phyloP scores from a whole-genome alignment of 2,113 vertebrate species.

The Corythoichthys haematopterus region DNA sequence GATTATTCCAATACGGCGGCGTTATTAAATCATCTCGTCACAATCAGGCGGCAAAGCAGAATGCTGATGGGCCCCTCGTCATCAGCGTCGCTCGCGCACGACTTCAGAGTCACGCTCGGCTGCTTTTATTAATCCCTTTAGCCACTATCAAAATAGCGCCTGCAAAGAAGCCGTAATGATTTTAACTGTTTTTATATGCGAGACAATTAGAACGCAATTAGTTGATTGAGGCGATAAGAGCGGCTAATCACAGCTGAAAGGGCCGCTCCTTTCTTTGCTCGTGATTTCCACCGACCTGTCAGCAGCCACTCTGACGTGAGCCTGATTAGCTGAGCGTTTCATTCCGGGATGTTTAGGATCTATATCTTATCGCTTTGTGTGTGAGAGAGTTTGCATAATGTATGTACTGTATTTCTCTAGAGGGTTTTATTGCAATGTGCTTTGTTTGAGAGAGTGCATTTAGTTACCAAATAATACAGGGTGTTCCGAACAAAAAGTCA shows the following conservation, averaged over 20 bases:
- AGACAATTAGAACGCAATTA: slow-evolving; percentile 60
- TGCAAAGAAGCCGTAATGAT: slow-evolving; percentile 59
- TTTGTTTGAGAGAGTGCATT: not conserved
- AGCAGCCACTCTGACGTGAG: slow-evolving; percentile 24
- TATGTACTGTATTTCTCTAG: not conserved
- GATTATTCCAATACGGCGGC: slow-evolving; percentile 31
- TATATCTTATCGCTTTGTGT: slow-evolving; percentile 64
- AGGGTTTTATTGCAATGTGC: slow-evolving; percentile 18
- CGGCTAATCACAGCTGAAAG: slow-evolving; percentile 51
- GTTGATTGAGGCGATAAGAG: slow-evolving; percentile 62
- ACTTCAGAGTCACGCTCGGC: slow-evolving; percentile 48
- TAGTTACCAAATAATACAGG: not conserved
- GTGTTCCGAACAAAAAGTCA: not conserved
- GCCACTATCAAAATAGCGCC: slow-evolving; percentile 58
- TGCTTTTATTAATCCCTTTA: slow-evolving; percentile 59
- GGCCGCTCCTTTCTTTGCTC: slow-evolving; percentile 44
- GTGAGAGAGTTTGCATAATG: slow-evolving; percentile 17
- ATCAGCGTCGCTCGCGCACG: slow-evolving; percentile 34
- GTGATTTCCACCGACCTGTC: slow-evolving; percentile 51
- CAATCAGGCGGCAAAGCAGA: slow-evolving; percentile 44
- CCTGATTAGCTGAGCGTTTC: slow-evolving; percentile 38
- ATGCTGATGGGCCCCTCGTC: slow-evolving; percentile 44
- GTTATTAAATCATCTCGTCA: slow-evolving; percentile 50
- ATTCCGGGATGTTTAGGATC: slow-evolving; percentile 25
- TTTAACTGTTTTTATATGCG: slow-evolving; percentile 49